Evolutionary conservation across 2,797 vertebrate species (phyloP), one percentile per base, ranked within the genome.

Genomic region (Gymnothorax javanicus): DNA sequence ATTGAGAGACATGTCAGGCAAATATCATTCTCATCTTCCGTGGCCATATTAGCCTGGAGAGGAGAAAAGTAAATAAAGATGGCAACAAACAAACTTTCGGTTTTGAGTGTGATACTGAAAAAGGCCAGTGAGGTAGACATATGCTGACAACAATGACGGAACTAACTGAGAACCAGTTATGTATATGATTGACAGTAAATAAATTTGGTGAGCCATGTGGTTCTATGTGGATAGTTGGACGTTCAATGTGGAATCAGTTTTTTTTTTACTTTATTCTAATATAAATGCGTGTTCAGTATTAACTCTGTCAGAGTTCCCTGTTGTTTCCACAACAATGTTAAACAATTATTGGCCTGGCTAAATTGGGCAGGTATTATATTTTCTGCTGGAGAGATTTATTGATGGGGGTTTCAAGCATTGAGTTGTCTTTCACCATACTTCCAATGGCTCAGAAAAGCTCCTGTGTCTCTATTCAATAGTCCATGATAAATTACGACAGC

Each of bases 311-410:
- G 62, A 82, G 64, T 71, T 84, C 82, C 62, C 58, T 73, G 60
- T 62, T 84, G 59, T 84, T 62, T 85, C 87, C 84, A 87, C 84
- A 89, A 88, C 88, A 87, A 89, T 88, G 89, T 90, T 87, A 92
- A 90, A 90, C 87, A 90, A 88, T 90, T 90, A 90, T 90, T 90
- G 91, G 91, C 88, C 89, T 86, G 89, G 89, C 88, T 91, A 88
- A 87, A 91, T 91, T 89, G 88, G 91, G 91, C 90, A 92, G 90
- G 89, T 91, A 89, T 90, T 91, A 90, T 89, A 88, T 90, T 90
- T 91, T 91, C 91, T 91, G 88, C 88, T 90, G 87, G 87, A 88
- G 91, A 91, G 91, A 90, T 91, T 91, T 92, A 91, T 92, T 92
- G 91, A 92, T 82, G 86, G 86, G 79, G 87, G 89, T 90, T 87